Evolutionary conservation across 92 coral and sea anemone species (phyloP).

Genomic region (Parazoanthus atlanticus): DNA sequence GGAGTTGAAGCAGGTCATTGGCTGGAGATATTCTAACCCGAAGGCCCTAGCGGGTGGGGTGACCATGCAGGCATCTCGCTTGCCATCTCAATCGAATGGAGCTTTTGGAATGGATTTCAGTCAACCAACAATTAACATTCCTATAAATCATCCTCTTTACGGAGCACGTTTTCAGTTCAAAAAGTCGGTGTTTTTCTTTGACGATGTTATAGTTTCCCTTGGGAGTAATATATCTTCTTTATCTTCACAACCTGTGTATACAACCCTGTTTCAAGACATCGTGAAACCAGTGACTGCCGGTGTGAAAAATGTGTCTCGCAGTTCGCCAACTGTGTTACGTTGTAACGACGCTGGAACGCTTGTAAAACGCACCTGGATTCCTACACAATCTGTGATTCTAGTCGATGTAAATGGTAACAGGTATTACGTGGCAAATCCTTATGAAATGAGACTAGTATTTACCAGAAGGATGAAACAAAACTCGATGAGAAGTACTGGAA

Average conservation of each 20-base stretch:
- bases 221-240: constrained; percentile 42
- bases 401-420: constrained; percentile 36
- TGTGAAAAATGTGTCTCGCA: neutral
- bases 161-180: constrained; percentile 41
- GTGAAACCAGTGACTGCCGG: neutral
- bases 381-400: constrained; percentile 12
- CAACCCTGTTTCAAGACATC: constrained; percentile 30
- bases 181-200: constrained; percentile 54
- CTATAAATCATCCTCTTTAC: constrained; percentile 23
- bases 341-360: constrained; percentile 33
- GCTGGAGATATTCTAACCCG: constrained; percentile 43
- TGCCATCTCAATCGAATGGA: constrained; percentile 38
- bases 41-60: constrained; percentile 55
- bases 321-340: constrained; percentile 7
- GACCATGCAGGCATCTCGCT: constrained; percentile 5
- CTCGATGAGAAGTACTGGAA: constrained; percentile 29
- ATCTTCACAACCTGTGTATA: neutral
- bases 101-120: constrained; percentile 54
- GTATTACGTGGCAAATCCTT: constrained; percentile 28
- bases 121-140: constrained; percentile 14
- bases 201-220: constrained; percentile 39
- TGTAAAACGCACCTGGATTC: constrained; percentile 3
- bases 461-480: constrained; percentile 13
- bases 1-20: constrained; percentile 24
- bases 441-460: constrained; percentile 8